Evolutionary conservation across 2,797 vertebrate species (phyloP).

Genomic region (Halcyon leucocephala): DNA sequence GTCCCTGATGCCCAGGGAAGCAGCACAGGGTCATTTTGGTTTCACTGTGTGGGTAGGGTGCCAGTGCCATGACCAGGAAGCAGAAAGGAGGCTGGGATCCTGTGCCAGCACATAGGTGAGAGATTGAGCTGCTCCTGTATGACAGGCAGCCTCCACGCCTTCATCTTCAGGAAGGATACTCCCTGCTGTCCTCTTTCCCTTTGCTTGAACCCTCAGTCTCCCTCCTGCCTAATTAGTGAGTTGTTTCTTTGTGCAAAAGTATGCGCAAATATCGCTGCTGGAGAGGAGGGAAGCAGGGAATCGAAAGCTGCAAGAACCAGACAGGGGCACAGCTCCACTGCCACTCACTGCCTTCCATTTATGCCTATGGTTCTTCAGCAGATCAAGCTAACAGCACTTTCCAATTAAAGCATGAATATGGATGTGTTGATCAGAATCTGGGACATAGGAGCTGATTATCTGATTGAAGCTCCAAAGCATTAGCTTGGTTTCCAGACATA

Average conservation of each 20-base stretch:
- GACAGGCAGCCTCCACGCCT: neutral
- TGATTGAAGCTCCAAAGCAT: slow-evolving; percentile 59
- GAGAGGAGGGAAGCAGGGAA: neutral
- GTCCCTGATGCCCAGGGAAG: neutral
- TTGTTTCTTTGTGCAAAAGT: neutral
- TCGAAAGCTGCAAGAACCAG: neutral
- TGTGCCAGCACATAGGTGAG: neutral
- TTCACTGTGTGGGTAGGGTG: neutral
- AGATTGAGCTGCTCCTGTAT: neutral
- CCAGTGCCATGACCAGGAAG: neutral
- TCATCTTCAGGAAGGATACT: neutral
- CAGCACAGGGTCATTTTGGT: neutral
- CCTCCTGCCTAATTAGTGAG: neutral
- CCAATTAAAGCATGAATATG: slow-evolving; percentile 63
- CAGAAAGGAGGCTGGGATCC: neutral
- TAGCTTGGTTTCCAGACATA: slow-evolving; percentile 52
- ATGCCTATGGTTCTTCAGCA: neutral
- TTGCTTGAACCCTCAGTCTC: neutral
- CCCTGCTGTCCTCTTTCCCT: neutral
- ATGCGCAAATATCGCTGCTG: neutral
- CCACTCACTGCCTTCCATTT: neutral
- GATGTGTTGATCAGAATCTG: slow-evolving; percentile 69
- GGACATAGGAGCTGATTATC: slow-evolving; percentile 59
- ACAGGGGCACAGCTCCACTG: neutral
- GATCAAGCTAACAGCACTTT: neutral